Conservation (phyloP, 2,797 vertebrate genomes). For the Anabas testudineus region DNA sequence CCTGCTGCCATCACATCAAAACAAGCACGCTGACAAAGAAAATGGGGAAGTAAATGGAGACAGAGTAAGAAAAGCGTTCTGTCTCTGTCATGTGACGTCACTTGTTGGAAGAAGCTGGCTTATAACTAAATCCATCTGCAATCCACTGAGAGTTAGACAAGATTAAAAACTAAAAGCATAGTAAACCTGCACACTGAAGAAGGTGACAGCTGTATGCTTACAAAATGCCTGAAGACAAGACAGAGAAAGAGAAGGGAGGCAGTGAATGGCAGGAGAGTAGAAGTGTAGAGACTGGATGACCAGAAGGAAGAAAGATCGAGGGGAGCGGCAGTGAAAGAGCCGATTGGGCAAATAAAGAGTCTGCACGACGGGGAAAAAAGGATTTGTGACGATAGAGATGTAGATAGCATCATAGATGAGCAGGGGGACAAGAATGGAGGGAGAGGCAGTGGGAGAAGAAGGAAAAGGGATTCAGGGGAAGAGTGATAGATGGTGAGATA, state of each 20-base stretch:
- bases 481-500: constrained; percentile 17
- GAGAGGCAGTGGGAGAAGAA: constrained; percentile 4
- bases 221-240: neutral
- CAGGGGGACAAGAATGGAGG: constrained; percentile 6
- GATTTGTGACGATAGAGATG: constrained; percentile 10
- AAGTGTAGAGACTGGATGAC: constrained; percentile 15
- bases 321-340: neutral
- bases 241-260: neutral
- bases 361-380: neutral
- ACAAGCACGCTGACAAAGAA: neutral
- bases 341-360: constrained; percentile 22
- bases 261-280: neutral
- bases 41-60: neutral
- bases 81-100: too few relatives aligned
- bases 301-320: neutral
- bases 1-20: constrained; percentile 4
- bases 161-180: too few relatives aligned
- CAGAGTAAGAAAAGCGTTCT: neutral
- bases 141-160: too few relatives aligned
- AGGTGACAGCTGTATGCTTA: too few relatives aligned
- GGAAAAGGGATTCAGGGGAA: constrained; percentile 13
- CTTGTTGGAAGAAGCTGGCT: too few relatives aligned
- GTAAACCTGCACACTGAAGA: too few relatives aligned
- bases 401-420: constrained; percentile 15
- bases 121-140: too few relatives aligned